These are phyloP conservation scores for Pachyuromys duprasi DNA, from an alignment of 2,797 vertebrate species.

Conservation along the genomic window DNA sequence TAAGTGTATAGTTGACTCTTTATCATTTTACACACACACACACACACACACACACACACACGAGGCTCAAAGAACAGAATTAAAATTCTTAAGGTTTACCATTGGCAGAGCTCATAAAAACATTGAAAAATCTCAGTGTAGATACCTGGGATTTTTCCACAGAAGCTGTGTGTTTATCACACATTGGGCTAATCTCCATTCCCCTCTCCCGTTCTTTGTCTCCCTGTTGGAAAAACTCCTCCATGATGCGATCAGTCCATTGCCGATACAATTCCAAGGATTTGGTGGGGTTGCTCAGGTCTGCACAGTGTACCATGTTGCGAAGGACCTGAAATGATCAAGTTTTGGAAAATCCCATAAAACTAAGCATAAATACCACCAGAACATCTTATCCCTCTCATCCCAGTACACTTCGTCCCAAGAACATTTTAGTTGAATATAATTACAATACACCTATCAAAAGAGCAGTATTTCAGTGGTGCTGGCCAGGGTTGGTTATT, in stretches of 20 bases:
- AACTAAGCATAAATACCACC: constrained; percentile 53
- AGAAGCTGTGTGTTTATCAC: constrained; percentile 98
- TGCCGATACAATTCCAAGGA: constrained; percentile 97
- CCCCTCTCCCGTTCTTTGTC: constrained; percentile 97
- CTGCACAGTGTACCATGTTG: constrained; percentile 99
- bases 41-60: not conserved
- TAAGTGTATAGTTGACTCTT: not conserved
- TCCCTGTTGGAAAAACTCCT: constrained; percentile 99
- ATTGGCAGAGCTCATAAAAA: not conserved
- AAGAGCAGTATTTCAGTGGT: not conserved
- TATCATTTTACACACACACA: not conserved
- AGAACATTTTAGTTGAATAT: constrained; percentile 65
- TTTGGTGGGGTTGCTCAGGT: constrained; percentile 98
- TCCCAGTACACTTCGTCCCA: constrained; percentile 58
- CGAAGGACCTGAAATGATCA: constrained; percentile 92
- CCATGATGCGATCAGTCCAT: constrained; percentile 99
- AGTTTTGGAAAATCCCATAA: constrained; percentile 67
- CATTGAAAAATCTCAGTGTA: not conserved
- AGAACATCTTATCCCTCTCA: constrained; percentile 46
- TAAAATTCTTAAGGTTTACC: not conserved
- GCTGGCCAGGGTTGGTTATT: constrained; percentile 10
- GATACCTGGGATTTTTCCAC: constrained; percentile 98
- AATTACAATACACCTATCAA: not conserved
- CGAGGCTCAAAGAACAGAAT: not conserved
- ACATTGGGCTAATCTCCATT: constrained; percentile 99